Percentiles rank a stretch among this genome's conserved stretches.
These are phyloP conservation scores for Druon quercuslanigerum DNA, from an alignment of 1,140 invertebrate species.

Conservation along the genomic window DNA sequence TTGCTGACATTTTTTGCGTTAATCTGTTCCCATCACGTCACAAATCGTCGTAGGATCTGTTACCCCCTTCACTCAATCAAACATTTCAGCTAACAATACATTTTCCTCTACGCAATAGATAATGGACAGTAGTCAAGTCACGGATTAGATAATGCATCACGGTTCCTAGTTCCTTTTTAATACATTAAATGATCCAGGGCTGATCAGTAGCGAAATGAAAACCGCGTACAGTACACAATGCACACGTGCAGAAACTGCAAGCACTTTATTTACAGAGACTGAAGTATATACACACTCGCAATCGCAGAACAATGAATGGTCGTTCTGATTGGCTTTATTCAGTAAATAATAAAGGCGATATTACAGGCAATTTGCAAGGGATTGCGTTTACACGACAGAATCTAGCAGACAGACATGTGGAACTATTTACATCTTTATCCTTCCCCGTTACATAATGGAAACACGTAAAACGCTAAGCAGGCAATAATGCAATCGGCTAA, in stretches of 20 bases:
- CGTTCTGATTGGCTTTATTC: constrained; percentile 35
- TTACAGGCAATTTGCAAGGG: constrained; percentile 35
- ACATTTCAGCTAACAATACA: not conserved
- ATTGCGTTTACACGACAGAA: constrained; percentile 22
- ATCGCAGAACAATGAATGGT: constrained; percentile 30
- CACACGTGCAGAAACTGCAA: constrained; percentile 5
- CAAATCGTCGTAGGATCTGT: no score
- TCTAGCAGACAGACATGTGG: constrained; percentile 26
- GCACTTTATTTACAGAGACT: not conserved
- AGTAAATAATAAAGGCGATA: constrained; percentile 33
- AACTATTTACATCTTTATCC: constrained; percentile 32
- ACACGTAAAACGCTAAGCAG: not conserved
- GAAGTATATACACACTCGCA: constrained; percentile 9
- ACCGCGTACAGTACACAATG: not conserved
- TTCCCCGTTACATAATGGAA: constrained; percentile 11
- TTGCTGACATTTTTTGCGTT: no score
- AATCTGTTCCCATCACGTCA: no score
- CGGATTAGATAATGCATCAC: constrained; percentile 18
- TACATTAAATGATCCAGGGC: constrained; percentile 1
- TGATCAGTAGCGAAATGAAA: constrained; percentile 23
- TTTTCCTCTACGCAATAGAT: not conserved
- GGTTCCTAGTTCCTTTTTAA: not conserved
- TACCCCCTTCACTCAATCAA: not conserved
- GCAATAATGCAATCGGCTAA: constrained; percentile 24
- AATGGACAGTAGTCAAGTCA: not conserved